Conservation (phyloP, 2,113 vertebrate species). For the Balaenoptera acutorostrata region DNA sequence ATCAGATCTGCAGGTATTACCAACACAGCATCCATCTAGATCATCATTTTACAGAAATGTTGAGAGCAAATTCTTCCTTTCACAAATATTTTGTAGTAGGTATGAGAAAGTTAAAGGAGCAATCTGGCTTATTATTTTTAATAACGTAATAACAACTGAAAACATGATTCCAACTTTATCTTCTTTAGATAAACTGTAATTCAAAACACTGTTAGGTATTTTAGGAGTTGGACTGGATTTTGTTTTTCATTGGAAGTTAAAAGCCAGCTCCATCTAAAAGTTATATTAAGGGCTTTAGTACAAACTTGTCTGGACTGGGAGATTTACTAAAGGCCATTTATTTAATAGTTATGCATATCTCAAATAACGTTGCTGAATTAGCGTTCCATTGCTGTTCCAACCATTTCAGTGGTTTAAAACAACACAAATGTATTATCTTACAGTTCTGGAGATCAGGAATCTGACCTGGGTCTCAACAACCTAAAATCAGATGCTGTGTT, state of each 20-base stretch:
- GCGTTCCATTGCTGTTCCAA: not conserved
- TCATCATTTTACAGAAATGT: not conserved
- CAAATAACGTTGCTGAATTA: not conserved
- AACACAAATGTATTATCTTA: not conserved
- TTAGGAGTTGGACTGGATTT: not conserved
- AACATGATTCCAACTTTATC: not conserved
- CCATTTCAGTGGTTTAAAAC: not conserved
- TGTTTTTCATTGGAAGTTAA: constrained; percentile 4
- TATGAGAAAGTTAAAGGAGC: not conserved
- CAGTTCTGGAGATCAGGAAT: not conserved
- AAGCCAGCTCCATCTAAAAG: not conserved
- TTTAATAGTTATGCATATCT: not conserved
- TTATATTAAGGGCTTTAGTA: not conserved
- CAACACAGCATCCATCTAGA: not conserved
- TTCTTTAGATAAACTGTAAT: not conserved
- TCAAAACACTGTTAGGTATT: not conserved
- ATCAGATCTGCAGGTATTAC: not conserved
- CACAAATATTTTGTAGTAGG: not conserved
- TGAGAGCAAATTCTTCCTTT: not conserved
- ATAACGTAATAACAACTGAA: not conserved
- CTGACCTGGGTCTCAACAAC: not conserved
- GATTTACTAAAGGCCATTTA: not conserved
- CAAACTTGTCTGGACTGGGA: not conserved
- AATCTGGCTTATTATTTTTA: not conserved
- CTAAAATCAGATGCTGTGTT: not conserved